Conservation (phyloP, 1,140 invertebrate genomes). For the Rhopalosiphum padi region DNA sequence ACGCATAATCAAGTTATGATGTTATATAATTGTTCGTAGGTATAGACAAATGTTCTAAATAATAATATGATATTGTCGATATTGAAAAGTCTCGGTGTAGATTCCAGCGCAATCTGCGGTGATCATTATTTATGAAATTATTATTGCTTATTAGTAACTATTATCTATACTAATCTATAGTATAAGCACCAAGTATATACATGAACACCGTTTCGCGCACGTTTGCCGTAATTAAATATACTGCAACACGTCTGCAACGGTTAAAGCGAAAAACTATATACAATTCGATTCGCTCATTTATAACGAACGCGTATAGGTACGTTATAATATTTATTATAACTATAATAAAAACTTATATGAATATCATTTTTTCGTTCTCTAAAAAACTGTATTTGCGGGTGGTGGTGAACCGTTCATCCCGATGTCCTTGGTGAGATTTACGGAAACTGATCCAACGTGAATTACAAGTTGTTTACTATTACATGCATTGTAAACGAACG, state of each 20-base stretch:
- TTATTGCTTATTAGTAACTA: neutral
- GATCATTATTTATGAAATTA: neutral
- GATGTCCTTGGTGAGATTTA: conserved; percentile 22
- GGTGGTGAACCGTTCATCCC: neutral
- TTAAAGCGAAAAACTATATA: neutral
- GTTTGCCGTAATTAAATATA: neutral
- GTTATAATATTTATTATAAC: neutral
- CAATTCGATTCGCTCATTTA: neutral
- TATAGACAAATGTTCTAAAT: neutral
- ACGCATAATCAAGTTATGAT: neutral
- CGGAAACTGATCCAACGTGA: conserved; percentile 28
- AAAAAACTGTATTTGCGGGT: neutral
- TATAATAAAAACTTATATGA: neutral
- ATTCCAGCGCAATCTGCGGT: neutral
- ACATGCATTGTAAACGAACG: neutral
- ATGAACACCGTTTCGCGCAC: neutral
- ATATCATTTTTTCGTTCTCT: neutral
- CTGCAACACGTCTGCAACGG: neutral
- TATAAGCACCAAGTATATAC: neutral
- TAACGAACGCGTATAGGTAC: neutral
- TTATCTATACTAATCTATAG: neutral
- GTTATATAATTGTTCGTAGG: neutral
- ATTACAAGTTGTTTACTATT: neutral
- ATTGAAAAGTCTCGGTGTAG: neutral
- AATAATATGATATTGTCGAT: neutral